phyloP scores from a whole-genome alignment of 1,140 invertebrate species.

The Drosophila novamexicana region DNA sequence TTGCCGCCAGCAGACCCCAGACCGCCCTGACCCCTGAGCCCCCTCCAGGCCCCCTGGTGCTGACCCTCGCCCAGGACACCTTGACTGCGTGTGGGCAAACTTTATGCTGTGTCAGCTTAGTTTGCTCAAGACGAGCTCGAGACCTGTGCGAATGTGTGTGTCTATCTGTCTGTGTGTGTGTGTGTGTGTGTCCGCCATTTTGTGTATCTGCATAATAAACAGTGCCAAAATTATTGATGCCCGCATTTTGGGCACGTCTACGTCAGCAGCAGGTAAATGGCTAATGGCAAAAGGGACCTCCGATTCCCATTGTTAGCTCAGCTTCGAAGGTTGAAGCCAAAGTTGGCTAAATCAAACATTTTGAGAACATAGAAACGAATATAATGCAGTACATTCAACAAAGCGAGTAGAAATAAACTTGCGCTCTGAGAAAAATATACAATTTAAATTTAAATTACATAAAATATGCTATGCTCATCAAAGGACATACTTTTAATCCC shows the following conservation, averaged over 20 bases:
- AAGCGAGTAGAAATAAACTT: not conserved
- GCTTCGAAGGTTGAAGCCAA: not conserved
- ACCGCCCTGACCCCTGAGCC: not conserved
- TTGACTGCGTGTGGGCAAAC: conserved; percentile 40
- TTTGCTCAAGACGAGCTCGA: conserved; percentile 48
- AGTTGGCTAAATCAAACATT: conserved; percentile 10
- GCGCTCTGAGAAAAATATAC: too few relatives aligned
- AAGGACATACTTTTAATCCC: too few relatives aligned
- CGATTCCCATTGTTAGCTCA: conserved; percentile 13
- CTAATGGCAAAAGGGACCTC: conserved; percentile 37
- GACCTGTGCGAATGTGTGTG: conserved; percentile 2
- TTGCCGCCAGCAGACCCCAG: conserved; percentile 41
- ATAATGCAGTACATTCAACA: not conserved
- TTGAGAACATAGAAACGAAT: not conserved
- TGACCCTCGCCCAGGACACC: not conserved
- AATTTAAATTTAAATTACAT: not conserved
- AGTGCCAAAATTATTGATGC: conserved; percentile 77
- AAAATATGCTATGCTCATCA: not conserved
- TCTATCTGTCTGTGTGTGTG: not conserved
- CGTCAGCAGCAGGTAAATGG: conserved; percentile 54
- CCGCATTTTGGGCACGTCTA: conserved; percentile 72
- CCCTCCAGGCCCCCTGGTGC: not conserved
- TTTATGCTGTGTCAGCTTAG: conserved; percentile 67
- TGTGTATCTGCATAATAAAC: conserved; percentile 82
- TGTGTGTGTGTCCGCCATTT: conserved; percentile 54